Base-by-base conservation (phyloP, 2,888 invertebrate genomes). In the Cyclophora albipunctata region DNA sequence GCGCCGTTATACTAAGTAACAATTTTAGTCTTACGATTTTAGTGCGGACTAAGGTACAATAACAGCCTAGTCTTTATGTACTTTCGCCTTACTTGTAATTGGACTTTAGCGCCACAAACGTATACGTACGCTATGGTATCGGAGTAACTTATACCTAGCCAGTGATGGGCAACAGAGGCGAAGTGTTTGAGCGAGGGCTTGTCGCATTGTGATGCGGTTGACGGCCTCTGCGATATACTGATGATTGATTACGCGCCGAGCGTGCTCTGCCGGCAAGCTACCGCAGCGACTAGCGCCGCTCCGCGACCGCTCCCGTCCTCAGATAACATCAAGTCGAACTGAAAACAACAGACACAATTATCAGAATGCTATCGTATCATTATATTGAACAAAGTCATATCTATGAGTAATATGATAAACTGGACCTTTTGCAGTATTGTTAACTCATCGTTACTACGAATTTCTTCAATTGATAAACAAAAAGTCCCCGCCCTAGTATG, bases 271-370 rank as follows among this genome's bases (percentile, higher is more conserved):
- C 93, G 91, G 64, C 93, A 92, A 45, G 96, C 96, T 41, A 98
- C 97, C 5, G 98, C 98, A n/a, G 98, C 98, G 7, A 98, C 97
- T 49, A 98, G 86, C 53, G 98, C 98, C 48, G 98, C 98, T 35
- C 98, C 98, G 69, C 97, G 93, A n/a, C 98, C 98, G 69, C 97
- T 97, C 47, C 98, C 98, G 77, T 98, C 98, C 78, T 98, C 97
- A 1, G 97, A 97, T 51, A 98, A 85, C 97, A 97, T 97, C 66
- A 98, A 89, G 79, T 96, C 94, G 78, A 97, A 98, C 92, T 96
- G 91, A 5, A 91, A 90, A 43, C 20, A 3, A 20, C 33, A 43
- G 20, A 7, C 7, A 7, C 7, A 42, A 20, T 20, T 44, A 67
- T 20, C 20, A 20, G 20, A 20, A 20, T 20, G 20, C 20, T 20